A percentile compares a stretch with the other conserved stretches of the same genome.
Evolutionary conservation across 2,113 vertebrate species (phyloP).

Genomic region (Trinectes maculatus): DNA sequence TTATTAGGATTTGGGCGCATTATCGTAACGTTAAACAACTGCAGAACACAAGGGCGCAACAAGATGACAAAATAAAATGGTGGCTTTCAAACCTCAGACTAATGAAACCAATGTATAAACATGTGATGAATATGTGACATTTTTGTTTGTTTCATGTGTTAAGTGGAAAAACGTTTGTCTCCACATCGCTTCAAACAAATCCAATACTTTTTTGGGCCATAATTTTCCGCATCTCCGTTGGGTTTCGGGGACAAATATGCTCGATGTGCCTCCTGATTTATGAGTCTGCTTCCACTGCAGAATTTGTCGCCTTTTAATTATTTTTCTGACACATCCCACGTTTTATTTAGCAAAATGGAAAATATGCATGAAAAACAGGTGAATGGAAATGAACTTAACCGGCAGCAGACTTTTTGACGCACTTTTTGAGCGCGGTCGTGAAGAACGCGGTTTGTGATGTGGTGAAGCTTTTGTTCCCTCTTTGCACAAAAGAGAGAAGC

Average conservation of each 20-base stretch:
- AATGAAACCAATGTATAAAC: background rate
- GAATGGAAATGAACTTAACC: too few relatives aligned
- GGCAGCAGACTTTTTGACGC: background rate
- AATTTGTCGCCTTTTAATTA: background rate
- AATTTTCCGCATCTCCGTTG: background rate
- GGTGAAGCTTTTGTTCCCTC: background rate
- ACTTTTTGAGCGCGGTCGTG: too few relatives aligned
- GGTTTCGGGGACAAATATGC: background rate
- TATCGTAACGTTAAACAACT: background rate
- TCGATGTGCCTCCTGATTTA: background rate
- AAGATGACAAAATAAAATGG: background rate
- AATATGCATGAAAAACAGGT: background rate
- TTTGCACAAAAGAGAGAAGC: conserved; percentile 14
- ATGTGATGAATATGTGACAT: background rate
- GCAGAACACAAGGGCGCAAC: background rate
- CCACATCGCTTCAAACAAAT: background rate
- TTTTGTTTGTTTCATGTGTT: background rate
- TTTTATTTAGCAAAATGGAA: background rate
- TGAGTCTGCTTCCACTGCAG: background rate
- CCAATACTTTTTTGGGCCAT: background rate
- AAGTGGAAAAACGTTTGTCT: background rate
- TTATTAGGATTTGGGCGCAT: background rate
- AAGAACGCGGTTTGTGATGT: too few relatives aligned
- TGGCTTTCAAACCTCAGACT: background rate
- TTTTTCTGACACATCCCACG: background rate